Percentiles rank a stretch among this genome's conserved stretches.
Conservation (phyloP, 2,888 invertebrate species). For the Diaphora mendica region DNA sequence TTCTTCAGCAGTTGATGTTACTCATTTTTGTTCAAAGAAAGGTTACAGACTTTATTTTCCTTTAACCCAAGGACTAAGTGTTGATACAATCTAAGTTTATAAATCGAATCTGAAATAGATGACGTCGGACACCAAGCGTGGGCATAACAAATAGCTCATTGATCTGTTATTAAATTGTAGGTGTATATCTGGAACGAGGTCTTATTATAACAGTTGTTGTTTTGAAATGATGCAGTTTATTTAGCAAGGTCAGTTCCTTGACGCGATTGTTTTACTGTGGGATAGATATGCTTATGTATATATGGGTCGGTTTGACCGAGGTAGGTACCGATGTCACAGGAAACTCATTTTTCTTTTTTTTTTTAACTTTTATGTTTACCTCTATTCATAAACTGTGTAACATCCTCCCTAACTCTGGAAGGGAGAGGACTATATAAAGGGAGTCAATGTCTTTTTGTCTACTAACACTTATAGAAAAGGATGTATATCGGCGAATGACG, state of each 20-base stretch:
- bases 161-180: not conserved
- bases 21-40: not conserved
- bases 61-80: not conserved
- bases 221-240: not conserved
- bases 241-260: not conserved
- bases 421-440: too few species aligned
- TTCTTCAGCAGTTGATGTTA: not conserved
- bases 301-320: too few species aligned
- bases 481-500: too few species aligned
- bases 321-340: too few species aligned
- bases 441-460: too few species aligned
- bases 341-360: too few species aligned
- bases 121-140: not conserved
- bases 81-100: not conserved
- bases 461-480: too few species aligned
- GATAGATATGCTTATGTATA: too few species aligned
- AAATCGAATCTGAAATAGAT: too few species aligned
- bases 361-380: too few species aligned
- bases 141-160: not conserved
- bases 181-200: not conserved
- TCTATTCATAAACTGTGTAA: too few species aligned
- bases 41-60: not conserved
- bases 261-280: not conserved
- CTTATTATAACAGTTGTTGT: not conserved
- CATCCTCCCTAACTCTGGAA: too few species aligned